Evolutionary conservation across 2,888 invertebrate species (phyloP).

Genomic region (Papilio demoleus): DNA sequence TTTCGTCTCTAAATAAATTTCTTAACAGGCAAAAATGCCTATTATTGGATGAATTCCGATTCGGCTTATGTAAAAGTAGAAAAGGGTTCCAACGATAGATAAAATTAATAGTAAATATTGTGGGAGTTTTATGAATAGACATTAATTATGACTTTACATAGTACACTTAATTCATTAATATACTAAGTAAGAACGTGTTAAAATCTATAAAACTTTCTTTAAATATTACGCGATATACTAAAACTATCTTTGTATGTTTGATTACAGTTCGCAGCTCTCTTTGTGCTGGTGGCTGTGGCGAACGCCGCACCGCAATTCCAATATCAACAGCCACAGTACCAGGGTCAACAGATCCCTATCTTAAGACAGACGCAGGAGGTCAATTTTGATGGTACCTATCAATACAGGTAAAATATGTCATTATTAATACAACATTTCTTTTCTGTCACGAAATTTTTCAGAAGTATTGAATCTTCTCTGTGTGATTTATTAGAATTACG

Average conservation of each 20-base stretch:
- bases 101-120: background rate
- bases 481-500: too few species aligned
- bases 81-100: background rate
- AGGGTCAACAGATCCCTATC: conserved; percentile 81
- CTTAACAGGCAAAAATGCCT: background rate
- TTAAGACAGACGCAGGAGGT: conserved; percentile 81
- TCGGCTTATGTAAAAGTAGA: too few species aligned
- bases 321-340: conserved; percentile 61
- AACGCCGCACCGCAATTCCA: conserved; percentile 66
- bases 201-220: background rate
- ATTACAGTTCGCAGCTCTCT: conserved; percentile 70
- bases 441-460: too few species aligned
- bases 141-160: background rate
- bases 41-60: background rate
- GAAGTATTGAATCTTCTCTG: too few species aligned
- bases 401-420: conserved; percentile 79
- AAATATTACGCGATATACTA: background rate
- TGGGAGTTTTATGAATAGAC: background rate
- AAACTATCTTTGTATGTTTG: conserved; percentile 30
- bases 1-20: background rate
- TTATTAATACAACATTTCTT: too few species aligned
- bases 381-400: conserved; percentile 83
- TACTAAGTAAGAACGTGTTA: background rate
- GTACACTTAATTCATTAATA: background rate
- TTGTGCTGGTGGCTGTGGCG: conserved; percentile 66